Evolutionary conservation across 2,888 invertebrate genomes (phyloP), one percentile per base, ranked within the genome.

Genomic region (Heliconius sara): DNA sequence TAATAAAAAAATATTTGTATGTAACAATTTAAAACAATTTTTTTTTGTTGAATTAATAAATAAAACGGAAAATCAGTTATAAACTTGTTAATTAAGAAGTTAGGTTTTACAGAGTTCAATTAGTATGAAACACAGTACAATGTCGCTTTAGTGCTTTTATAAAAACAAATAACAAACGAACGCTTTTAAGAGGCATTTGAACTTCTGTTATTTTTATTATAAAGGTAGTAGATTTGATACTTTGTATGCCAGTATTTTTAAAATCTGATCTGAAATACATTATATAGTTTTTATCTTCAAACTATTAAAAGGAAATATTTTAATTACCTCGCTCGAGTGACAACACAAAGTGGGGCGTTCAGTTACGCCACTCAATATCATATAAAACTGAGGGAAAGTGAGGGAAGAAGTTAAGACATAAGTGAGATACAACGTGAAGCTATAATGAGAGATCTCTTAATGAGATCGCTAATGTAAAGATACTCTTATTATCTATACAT

Each of bases 91-190:
- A 60, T n/a, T 60, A 12, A 60, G 60, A 60, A n/a, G n/a, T 10
- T n/a, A 60, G n/a, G n/a, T 3, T 12, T 0, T 60, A n/a, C n/a
- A n/a, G 3, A 3, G n/a, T n/a, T 60, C n/a, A 60, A 60, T 60
- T 60, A 60, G n/a, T 60, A 60, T 60, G n/a, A 60, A 60, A 60
- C 12, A n/a, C 60, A 60, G 60, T 60, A 52, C n/a, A 60, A n/a
- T 60, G 60, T 60, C 60, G n/a, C 22, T 60, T 60, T n/a, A 60
- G 60, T 60, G 10, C 60, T 60, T 60, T 60, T n/a, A 10, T n/a
- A n/a, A 60, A 60, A 60, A n/a, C n/a, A 60, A 60, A 60, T n/a
- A 52, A 22, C 60, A n/a, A n/a, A 9, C n/a, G 60, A 60, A 60
- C 12, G n/a, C 10, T 22, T 60, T 60, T 2, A 60, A n/a, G n/a